Evolutionary conservation across 1,140 invertebrate species (phyloP), one percentile per base, ranked within the genome.

Genomic region (Hirudo medicinalis): DNA sequence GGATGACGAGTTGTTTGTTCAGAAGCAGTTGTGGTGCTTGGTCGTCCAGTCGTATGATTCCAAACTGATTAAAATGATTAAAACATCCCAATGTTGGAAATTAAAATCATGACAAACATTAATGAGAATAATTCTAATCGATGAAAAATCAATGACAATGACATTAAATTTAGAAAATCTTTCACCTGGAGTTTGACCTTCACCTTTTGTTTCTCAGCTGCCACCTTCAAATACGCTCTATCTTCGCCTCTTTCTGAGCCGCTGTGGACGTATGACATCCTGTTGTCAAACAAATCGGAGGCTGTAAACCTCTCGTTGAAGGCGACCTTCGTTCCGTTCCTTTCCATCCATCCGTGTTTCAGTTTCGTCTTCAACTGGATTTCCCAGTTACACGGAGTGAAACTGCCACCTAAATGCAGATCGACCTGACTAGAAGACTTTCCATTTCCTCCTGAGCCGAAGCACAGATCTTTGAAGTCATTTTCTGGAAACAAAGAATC

Each of bases 311-410:
- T 11, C 8, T 22, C 57, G 11, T 32, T 32, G 13, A 63, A 25
- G 1, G 8, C 4, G 29, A 63, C 17, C 11, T 32, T n/a, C 57
- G 11, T 63, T 32, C 29, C 22, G 20, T n/a, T 63, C 15, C 15
- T 63, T 13, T 25, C 22, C 29, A 63, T 11, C 29, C 29, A 25
- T 63, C 57, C 57, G 57, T 63, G 57, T 63, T 63, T 63, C 57
- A 32, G 57, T 22, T 63, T 63, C 57, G 57, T 63, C 17, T 63
- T 63, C 57, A 63, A 15, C 29, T 63, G 57, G 29, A 63, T 25
- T 63, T 63, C 57, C 57, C 57, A 63, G 57, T 63, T 63, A 15
- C 57, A 63, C 4, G 22, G 11, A 25, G 22, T 63, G 22, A 63
- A 49, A 49, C 43, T 9, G 13, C 15, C 19, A 13, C 19, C 57